Base-by-base conservation (phyloP, 2,888 invertebrate species). In the Ophion ventricosus region DNA sequence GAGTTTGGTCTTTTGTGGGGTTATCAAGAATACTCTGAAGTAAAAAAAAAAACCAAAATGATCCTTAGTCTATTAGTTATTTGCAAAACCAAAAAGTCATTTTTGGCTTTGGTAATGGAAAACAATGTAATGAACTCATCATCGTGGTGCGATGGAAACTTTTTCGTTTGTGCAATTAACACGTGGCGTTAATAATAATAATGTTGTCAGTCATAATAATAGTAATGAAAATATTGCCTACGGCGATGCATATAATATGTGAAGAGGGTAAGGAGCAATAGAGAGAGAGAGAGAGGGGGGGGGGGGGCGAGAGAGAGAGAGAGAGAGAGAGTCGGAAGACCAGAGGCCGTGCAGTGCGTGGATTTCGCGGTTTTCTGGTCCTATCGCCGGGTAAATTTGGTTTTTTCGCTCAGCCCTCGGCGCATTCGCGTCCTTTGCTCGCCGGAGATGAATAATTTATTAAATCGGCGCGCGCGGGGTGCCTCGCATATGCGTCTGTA, bases 401-500 rank as follows among this genome's bases (percentile, higher is more conserved):
- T 88, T 89, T 89, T 82, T 76, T 78, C 85, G 82, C 82, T 14
- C 69, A 75, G 76, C 73, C 76, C 67, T 72, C 83, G 74, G 72
- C 86, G 84, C 74, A 70, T 82, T 82, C 72, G 78, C 61, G 49
- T 79, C 70, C 74, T 75, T 63, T 80, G 85, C 84, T 78, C 79
- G 66, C 64, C 75, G 82, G 78, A 78, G 77, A 84, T 85, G 89
- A 89, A 88, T 89, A 90, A 91, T 90, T 89, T 89, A 90, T 91
- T 87, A 90, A 90, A 89, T 89, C 89, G 76, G 85, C 85, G 87
- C 86, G 35, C 7, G 35, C 4, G 87, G 87, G 87, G 86, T 56
- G 85, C 86, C 87, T 82, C 56, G 8, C 35, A 11, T 10, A 17
- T n/a, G 67, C 63, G 76, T 5, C 63, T 29, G 29, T 59, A 1